Conservation (phyloP, 2,888 invertebrate genomes). For the Drosophila meridionalis region DNA sequence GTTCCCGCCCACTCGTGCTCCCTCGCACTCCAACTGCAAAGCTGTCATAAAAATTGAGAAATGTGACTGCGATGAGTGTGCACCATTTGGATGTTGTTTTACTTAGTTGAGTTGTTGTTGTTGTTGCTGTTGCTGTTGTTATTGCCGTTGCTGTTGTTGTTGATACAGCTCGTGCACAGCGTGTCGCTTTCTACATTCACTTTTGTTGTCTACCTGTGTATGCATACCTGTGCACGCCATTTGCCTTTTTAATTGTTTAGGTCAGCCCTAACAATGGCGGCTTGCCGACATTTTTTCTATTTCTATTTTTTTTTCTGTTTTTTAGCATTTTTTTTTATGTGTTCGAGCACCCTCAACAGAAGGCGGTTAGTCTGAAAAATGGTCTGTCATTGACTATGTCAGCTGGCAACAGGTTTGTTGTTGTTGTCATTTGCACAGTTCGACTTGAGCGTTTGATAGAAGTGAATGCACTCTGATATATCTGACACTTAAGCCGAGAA, state of each 20-base stretch:
- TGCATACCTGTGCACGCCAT: constrained; percentile 34
- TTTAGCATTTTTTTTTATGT: constrained; percentile 4
- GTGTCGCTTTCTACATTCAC: constrained; percentile 15
- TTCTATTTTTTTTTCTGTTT: constrained; percentile 8
- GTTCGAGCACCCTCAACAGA: constrained; percentile 14
- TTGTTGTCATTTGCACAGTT: constrained; percentile 2
- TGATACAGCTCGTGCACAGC: neutral
- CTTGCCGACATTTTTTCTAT: constrained; percentile 8
- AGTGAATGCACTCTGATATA: constrained; percentile 36
- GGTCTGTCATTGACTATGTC: constrained; percentile 31
- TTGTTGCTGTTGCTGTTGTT: neutral
- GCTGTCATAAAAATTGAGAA: constrained; percentile 76
- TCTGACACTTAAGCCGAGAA: constrained; percentile 10
- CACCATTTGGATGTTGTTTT: constrained; percentile 56
- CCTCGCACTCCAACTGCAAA: constrained; percentile 15
- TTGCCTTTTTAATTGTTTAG: constrained; percentile 60
- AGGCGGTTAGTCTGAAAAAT: constrained; percentile 18
- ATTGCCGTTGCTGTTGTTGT: constrained; percentile 15
- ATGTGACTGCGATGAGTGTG: constrained; percentile 61
- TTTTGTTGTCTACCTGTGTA: constrained; percentile 18
- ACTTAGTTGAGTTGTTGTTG: constrained; percentile 11
- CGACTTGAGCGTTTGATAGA: constrained; percentile 11
- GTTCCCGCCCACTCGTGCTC: neutral
- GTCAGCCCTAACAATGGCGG: constrained; percentile 27
- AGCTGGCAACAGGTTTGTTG: constrained; percentile 44